Base-by-base conservation (phyloP, 1,140 invertebrate species). In the Campodea augens region DNA sequence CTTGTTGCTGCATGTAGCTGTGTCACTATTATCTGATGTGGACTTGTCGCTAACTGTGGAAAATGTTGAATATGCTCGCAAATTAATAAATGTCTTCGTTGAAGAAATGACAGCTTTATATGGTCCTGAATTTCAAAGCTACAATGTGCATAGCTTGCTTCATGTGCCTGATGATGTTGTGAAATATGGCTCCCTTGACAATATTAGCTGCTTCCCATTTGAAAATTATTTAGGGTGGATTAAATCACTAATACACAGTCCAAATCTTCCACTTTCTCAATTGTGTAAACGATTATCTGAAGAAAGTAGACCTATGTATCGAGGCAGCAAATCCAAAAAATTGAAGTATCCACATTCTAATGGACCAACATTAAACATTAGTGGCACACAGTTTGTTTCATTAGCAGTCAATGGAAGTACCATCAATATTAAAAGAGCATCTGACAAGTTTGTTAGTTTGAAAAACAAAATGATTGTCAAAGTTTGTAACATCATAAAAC, bases 241-340 rank as follows among this genome's bases (percentile, higher is more conserved):
- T 13, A 49, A 49, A 39, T 5, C 22, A 15, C 21, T 46, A 12
- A 7, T 49, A 36, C 10, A 22, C 22, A 40, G 44, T 25, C 25
- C 43, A 18, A 38, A 29, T 21, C 32, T 10, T 38, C 43, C 47
- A 15, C 44, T 48, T 45, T 19, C 29, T 36, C 47, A 48, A 38
- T 25, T 46, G 27, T 32, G n/a, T n/a, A n/a, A n/a, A n/a, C n/a
- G n/a, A n/a, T n/a, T n/a, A n/a, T n/a, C n/a, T n/a, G n/a, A n/a
- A n/a, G n/a, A n/a, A n/a, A n/a, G n/a, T n/a, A n/a, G n/a, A n/a
- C n/a, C n/a, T n/a, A n/a, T n/a, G n/a, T n/a, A n/a, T 32, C 7
- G 7, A 32, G 7, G 27, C 7, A 32, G 27, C 7, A 10, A 10
- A 15, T 32, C 27, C 27, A 15, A 32, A 32, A 32, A 32, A 15